Conservation (phyloP, 2,113 vertebrate species). For the Hirundichthys speculiger region DNA sequence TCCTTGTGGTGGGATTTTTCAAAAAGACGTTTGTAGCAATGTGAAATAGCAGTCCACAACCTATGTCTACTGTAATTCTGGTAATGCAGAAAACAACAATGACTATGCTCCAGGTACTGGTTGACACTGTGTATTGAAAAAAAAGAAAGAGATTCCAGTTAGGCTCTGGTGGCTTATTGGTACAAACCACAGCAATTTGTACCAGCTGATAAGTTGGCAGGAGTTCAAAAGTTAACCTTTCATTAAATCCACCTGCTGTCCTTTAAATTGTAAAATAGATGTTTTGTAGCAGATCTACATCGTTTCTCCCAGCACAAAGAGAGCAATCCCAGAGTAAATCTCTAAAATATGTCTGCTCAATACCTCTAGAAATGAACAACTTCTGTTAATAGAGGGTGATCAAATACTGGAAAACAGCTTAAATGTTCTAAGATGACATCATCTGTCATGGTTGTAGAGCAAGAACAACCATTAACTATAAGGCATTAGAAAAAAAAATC, state of each 20-base stretch:
- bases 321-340: background rate
- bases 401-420: no score
- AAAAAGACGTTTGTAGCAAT: no score
- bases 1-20: no score
- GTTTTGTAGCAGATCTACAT: conserved; percentile 2
- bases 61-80: background rate
- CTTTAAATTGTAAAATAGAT: background rate
- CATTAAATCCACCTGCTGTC: conserved; percentile 19
- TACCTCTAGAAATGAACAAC: no score
- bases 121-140: conserved; percentile 9
- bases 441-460: no score
- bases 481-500: no score
- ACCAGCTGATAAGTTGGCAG: background rate
- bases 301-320: background rate
- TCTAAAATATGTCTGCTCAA: background rate
- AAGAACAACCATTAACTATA: no score
- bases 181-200: background rate
- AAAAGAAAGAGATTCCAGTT: background rate
- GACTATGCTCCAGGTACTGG: conserved; percentile 1
- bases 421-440: no score
- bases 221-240: conserved; percentile 11
- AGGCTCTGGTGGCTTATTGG: background rate
- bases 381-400: no score
- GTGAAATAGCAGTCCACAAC: no score
- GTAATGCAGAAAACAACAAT: conserved; percentile 4